phyloP scores from a whole-genome alignment of 2,888 invertebrate species.

The Pollenia griseotomentosa region DNA sequence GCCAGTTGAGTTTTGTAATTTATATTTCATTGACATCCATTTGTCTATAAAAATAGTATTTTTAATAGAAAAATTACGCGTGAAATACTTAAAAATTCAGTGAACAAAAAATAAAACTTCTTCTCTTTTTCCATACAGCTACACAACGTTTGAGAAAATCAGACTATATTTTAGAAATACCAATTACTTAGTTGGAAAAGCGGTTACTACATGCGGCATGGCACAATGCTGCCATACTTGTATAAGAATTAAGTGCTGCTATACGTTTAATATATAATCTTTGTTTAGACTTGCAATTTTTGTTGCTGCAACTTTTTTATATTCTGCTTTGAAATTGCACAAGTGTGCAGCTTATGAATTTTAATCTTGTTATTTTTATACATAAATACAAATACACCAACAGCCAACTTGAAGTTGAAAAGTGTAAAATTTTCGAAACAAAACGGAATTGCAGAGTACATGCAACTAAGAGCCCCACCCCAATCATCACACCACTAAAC shows the following conservation, averaged over 20 bases:
- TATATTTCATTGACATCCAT: constrained; percentile 29
- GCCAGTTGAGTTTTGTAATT: constrained; percentile 4
- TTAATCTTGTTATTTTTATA: too few species aligned
- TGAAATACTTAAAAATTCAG: constrained; percentile 19
- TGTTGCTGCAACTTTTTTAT: too few species aligned
- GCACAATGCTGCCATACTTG: constrained; percentile 47
- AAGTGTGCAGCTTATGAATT: too few species aligned
- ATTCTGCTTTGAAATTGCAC: too few species aligned
- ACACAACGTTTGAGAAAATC: constrained; percentile 65
- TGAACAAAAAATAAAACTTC: constrained; percentile 30
- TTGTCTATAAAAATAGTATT: constrained; percentile 8
- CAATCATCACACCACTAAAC: too few species aligned
- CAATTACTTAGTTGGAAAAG: constrained; percentile 51
- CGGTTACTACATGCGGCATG: constrained; percentile 64
- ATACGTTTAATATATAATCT: not conserved
- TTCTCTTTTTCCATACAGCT: constrained; percentile 22
- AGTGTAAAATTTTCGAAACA: too few species aligned
- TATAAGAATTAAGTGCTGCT: not conserved
- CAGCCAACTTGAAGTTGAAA: too few species aligned
- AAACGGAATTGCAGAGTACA: too few species aligned
- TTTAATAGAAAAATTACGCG: not conserved
- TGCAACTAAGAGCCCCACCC: too few species aligned
- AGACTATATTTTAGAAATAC: constrained; percentile 57
- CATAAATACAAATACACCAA: too few species aligned
- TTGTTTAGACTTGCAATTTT: too few species aligned